A percentile compares a stretch with the other conserved stretches of the same genome.
phyloP scores from a whole-genome alignment of 2,888 invertebrate genomes.

The Erynnis tages region DNA sequence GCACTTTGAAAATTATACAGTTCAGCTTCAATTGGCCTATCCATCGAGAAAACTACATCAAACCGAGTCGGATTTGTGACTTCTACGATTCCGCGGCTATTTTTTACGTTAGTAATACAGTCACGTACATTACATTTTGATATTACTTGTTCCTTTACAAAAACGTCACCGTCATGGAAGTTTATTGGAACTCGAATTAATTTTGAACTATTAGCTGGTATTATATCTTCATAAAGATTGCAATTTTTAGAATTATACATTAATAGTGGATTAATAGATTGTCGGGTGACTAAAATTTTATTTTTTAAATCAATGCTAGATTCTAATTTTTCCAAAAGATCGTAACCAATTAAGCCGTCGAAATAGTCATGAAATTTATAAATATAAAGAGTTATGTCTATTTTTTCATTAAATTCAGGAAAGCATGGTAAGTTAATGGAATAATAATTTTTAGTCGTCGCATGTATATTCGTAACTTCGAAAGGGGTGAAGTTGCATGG shows the following conservation, averaged over 20 bases:
- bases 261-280: slow-evolving; percentile 5
- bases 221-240: slow-evolving; percentile 31
- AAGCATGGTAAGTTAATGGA: slow-evolving; percentile 36
- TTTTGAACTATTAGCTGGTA: slow-evolving; percentile 28
- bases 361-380: neutral
- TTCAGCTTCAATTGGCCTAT: neutral
- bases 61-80: neutral
- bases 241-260: slow-evolving; percentile 30
- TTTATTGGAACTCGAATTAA: slow-evolving; percentile 26
- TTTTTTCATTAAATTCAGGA: slow-evolving; percentile 28
- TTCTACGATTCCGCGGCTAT: neutral
- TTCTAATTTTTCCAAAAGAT: neutral
- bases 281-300: slow-evolving; percentile 11
- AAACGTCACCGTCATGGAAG: neutral
- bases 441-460: slow-evolving; percentile 32
- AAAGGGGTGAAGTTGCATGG: slow-evolving; percentile 33
- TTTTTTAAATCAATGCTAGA: slow-evolving; percentile 23
- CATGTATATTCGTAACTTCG: slow-evolving; percentile 38
- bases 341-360: neutral
- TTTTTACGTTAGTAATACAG: neutral
- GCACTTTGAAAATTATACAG: neutral
- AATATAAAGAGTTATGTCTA: slow-evolving; percentile 14
- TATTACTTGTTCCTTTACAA: neutral
- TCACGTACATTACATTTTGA: neutral
- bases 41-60: neutral